phyloP scores from a whole-genome alignment of 2,797 vertebrate species.

The Anas bernieri region DNA sequence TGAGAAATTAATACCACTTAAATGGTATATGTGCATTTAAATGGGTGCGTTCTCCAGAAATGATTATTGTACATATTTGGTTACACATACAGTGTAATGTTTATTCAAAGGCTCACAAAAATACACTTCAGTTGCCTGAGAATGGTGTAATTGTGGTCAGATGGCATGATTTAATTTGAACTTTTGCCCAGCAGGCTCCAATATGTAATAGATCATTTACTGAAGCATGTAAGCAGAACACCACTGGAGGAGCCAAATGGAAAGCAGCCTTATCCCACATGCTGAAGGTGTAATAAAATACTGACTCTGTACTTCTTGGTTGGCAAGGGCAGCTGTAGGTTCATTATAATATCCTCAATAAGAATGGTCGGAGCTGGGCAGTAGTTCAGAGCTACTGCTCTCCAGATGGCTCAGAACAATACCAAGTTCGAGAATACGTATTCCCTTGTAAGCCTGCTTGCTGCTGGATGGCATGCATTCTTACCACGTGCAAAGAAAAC shows the following conservation, averaged over 20 bases:
- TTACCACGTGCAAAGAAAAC: neutral
- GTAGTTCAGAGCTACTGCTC: conserved; percentile 31
- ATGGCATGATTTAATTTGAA: conserved; percentile 44
- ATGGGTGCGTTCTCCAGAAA: neutral
- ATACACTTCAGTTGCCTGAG: conserved; percentile 10
- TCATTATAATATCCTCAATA: neutral
- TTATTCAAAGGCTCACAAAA: conserved; percentile 37
- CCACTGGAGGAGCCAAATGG: conserved; percentile 29
- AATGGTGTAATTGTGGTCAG: conserved; percentile 61
- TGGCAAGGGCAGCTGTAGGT: conserved; percentile 46
- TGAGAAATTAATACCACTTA: neutral
- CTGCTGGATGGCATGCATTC: neutral
- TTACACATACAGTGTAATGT: neutral
- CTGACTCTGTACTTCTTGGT: neutral
- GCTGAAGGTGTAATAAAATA: conserved; percentile 45
- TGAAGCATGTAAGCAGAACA: conserved; percentile 55
- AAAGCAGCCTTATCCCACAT: conserved; percentile 47
- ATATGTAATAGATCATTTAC: conserved; percentile 45
- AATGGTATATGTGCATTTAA: neutral
- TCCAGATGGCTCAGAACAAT: neutral
- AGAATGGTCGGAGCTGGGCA: conserved; percentile 29
- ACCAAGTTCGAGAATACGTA: neutral
- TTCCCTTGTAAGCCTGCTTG: neutral
- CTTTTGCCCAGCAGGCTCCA: conserved; percentile 46
- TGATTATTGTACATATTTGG: neutral